Base-by-base conservation (phyloP, 2,797 vertebrate genomes). In the Cossypha heuglini region DNA sequence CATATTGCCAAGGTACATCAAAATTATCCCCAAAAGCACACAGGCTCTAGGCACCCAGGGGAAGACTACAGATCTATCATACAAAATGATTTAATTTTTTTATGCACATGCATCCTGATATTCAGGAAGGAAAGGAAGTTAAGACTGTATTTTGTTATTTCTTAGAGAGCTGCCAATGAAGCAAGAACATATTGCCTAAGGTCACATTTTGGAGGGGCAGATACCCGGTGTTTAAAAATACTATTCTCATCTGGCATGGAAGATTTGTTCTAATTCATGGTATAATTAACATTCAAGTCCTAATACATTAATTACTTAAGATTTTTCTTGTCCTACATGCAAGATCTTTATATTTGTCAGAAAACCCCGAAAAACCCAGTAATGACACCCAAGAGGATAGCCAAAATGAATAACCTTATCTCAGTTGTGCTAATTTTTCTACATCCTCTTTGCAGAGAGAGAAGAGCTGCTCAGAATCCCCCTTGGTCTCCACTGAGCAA, bases 261-360 rank as follows among this genome's bases (percentile, higher is more conserved):
- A 66, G 37, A 73, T 4, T 83, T 54, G 20, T 58, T 31, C 42
- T 62, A 86, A 66, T 69, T 86, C 58, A 40, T 8, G 2, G 51
- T 55, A 66, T 89, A 94, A 96, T 91, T 95, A 96, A 95, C 54
- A 81, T 35, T 20, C 25, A 94, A 33, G 25, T 77, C 37, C 38
- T 78, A 86, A 81, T 25, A 52, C 8, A 24, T 93, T 92, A 95
- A 93, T 95, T 95, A 93, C 54, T 66, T 29, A 58, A 49, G 19
- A 72, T 40, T 73, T 81, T 68, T 69, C 83, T 88, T 85, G 71
- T 85, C 59, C 77, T 95, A 92, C 55, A 84, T 73, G 18, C 33
- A 73, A 78, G 58, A 71, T 64, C 69, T 83, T 64, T 61, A 22
- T 4, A 61, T 46, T 52, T 57, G 11, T 11, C 69, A 57, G 58